Evolutionary conservation across 2,888 invertebrate species (phyloP).

Genomic region (Luperina testacea): DNA sequence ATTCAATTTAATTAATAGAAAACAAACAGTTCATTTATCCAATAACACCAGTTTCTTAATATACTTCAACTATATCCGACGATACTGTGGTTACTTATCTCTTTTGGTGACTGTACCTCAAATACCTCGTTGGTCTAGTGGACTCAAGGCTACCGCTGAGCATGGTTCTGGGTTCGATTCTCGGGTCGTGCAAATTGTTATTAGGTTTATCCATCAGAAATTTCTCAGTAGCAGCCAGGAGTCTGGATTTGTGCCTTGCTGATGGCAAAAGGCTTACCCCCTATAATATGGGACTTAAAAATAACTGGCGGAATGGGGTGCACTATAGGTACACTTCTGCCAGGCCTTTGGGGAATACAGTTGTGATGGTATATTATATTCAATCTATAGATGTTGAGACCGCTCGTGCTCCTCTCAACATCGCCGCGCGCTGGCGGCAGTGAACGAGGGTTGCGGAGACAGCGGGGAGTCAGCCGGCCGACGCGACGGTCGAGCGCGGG

Average conservation of each 20-base stretch:
- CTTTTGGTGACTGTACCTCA: too few species aligned
- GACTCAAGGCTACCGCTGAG: neutral
- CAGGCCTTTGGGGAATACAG: neutral
- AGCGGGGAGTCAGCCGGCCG: too few species aligned
- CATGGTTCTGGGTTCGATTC: neutral
- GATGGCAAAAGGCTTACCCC: neutral
- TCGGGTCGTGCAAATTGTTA: neutral
- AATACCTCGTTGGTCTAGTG: neutral
- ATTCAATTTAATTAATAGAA: too few species aligned
- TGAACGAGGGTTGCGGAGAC: too few species aligned
- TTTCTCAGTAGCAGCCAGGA: neutral
- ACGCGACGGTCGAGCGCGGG: too few species aligned
- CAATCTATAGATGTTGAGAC: neutral
- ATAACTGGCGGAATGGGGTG: neutral
- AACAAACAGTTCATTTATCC: too few species aligned
- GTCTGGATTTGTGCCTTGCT: neutral
- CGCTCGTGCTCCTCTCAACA: too few species aligned
- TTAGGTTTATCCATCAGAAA: neutral
- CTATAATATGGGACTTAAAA: too few species aligned
- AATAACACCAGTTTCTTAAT: too few species aligned
- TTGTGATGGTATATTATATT: neutral
- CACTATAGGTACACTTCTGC: neutral
- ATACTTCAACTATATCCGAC: too few species aligned
- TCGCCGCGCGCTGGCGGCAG: too few species aligned
- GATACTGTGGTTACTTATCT: too few species aligned